Percentiles rank a stretch among this genome's conserved stretches.
Evolutionary conservation across 2,888 invertebrate genomes (phyloP).

Genomic region (Melieria crassipennis): DNA sequence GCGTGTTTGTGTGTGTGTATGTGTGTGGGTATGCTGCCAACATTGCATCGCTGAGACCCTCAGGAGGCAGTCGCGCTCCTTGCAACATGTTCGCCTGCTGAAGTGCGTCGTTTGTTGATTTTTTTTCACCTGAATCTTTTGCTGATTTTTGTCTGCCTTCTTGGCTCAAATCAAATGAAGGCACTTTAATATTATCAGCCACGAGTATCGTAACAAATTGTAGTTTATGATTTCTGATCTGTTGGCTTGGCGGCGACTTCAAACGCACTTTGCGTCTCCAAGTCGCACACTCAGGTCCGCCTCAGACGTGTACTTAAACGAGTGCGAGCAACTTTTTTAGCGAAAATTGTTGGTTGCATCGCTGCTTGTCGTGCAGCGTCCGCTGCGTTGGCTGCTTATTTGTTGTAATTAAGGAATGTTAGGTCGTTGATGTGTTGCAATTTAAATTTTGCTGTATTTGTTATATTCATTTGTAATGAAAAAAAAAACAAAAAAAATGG

Average conservation of each 20-base stretch:
- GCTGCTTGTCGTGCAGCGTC: no score
- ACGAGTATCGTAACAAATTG: slow-evolving; percentile 53
- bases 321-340: no score
- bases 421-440: no score
- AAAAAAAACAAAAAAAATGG: no score
- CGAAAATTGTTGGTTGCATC: no score
- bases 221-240: slow-evolving; percentile 56
- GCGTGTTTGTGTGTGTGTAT: background rate
- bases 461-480: no score
- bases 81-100: background rate
- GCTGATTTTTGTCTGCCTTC: background rate
- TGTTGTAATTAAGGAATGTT: no score
- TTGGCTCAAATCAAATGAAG: slow-evolving; percentile 18
- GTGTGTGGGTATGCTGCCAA: background rate
- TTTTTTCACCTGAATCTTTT: background rate
- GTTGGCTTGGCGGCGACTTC: slow-evolving; percentile 25
- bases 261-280: background rate
- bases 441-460: no score
- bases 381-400: no score
- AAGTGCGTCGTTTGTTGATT: background rate
- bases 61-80: background rate
- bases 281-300: no score
- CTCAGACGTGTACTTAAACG: no score
- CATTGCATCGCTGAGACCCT: background rate
- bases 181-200: slow-evolving; percentile 33